Conservation (phyloP, 2,888 invertebrate species). For the Beris chalybata region DNA sequence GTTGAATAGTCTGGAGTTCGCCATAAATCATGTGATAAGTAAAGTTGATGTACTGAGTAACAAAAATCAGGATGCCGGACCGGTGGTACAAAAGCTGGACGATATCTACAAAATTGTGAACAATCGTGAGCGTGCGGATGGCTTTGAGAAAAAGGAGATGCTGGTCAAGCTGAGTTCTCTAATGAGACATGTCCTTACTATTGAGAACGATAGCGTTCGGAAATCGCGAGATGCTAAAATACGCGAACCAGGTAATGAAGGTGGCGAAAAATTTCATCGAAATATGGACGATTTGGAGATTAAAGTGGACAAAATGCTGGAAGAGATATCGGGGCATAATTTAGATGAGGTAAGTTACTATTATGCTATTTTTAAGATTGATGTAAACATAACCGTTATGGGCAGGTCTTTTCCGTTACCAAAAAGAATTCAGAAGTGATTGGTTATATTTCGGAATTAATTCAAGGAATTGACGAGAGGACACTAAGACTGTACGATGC, state of each 20-base stretch:
- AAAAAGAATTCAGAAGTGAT: constrained; percentile 43
- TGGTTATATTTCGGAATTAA: constrained; percentile 48
- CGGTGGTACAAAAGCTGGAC: constrained; percentile 36
- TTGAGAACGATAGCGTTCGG: constrained; percentile 41
- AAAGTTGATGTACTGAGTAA: constrained; percentile 52
- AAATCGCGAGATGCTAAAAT: not conserved
- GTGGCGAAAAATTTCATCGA: constrained; percentile 5
- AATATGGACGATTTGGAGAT: constrained; percentile 15
- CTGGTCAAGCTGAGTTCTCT: constrained; percentile 44
- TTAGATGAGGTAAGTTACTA: constrained; percentile 18
- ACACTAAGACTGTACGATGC: constrained; percentile 45
- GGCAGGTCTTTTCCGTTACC: constrained; percentile 10
- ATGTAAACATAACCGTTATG: not conserved
- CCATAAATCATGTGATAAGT: constrained; percentile 53
- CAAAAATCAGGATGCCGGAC: constrained; percentile 42
- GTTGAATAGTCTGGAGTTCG: constrained; percentile 53
- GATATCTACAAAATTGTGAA: constrained; percentile 25
- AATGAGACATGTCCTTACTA: constrained; percentile 44
- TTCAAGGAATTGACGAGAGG: constrained; percentile 48
- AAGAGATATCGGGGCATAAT: constrained; percentile 2
- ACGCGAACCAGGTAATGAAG: not conserved
- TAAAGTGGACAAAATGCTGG: constrained; percentile 10
- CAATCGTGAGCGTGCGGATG: constrained; percentile 18
- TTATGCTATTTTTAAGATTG: not conserved
- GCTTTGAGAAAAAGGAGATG: constrained; percentile 43